phyloP scores from a whole-genome alignment of 2,113 vertebrate species.

The Antennarius striatus region DNA sequence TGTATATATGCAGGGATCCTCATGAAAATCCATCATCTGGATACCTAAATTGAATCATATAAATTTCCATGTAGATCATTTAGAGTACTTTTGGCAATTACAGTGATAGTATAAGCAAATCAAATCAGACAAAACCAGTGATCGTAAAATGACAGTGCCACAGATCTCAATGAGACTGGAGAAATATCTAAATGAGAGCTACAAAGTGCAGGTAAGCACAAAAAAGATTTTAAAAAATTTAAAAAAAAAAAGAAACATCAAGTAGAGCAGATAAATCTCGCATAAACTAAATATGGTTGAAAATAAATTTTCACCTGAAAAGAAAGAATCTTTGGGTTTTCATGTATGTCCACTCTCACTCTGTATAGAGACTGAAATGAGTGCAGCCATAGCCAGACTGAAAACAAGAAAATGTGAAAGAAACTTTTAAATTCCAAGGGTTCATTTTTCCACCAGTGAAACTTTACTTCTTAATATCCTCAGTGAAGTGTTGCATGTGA shows the following conservation, averaged over 20 bases:
- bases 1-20: too few species aligned
- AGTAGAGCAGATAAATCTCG: too few species aligned
- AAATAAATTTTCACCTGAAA: not conserved
- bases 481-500: not conserved
- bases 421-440: constrained; percentile 1
- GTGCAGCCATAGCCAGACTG: constrained; percentile 15
- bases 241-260: too few species aligned
- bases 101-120: too few species aligned
- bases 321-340: constrained; percentile 68
- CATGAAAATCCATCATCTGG: too few species aligned
- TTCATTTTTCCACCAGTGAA: not conserved
- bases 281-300: not conserved
- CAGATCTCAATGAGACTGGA: constrained; percentile 4
- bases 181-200: not conserved
- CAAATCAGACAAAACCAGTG: too few species aligned
- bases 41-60: too few species aligned
- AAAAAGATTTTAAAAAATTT: too few species aligned
- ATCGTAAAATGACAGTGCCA: too few species aligned
- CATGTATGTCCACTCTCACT: constrained; percentile 79
- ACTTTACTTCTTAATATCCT: not conserved
- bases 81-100: too few species aligned
- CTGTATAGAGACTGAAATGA: constrained; percentile 60
- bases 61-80: too few species aligned
- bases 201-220: not conserved
- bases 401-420: constrained; percentile 2